Conservation (phyloP, 2,888 invertebrate species). For the Tromatobia lineatoria region DNA sequence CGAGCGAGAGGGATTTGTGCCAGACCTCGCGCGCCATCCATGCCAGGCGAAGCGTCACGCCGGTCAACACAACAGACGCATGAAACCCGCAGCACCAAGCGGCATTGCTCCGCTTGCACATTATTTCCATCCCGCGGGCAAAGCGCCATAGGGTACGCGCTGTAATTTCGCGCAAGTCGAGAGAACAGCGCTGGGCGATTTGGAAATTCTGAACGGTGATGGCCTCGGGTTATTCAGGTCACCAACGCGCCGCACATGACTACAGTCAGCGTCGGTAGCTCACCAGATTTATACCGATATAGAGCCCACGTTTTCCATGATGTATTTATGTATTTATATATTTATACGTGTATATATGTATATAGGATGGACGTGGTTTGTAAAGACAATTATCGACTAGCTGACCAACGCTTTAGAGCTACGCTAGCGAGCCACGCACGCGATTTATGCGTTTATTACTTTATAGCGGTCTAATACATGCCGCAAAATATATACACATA, state of each 20-base stretch:
- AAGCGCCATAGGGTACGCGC: constrained; percentile 20
- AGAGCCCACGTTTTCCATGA: neutral
- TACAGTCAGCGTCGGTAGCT: neutral
- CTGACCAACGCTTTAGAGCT: constrained; percentile 2
- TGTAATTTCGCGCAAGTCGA: constrained; percentile 19
- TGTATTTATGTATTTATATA: neutral
- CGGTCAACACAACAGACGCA: constrained; percentile 35
- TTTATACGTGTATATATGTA: neutral
- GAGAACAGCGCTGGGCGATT: neutral
- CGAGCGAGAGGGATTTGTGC: constrained; percentile 52
- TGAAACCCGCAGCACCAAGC: neutral
- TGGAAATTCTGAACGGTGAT: constrained; percentile 11
- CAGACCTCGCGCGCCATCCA: constrained; percentile 47
- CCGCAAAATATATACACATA: constrained; percentile 46
- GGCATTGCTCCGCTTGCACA: constrained; percentile 43
- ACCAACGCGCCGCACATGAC: neutral
- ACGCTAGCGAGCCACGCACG: constrained; percentile 58
- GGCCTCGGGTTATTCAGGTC: constrained; percentile 9
- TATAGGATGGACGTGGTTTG: constrained; percentile 24
- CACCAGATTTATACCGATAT: constrained; percentile 28
- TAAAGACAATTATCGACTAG: constrained; percentile 53
- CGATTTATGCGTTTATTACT: constrained; percentile 83
- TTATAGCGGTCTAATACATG: constrained; percentile 80
- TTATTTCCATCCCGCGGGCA: constrained; percentile 53
- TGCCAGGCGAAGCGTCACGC: constrained; percentile 29